Percentiles rank a stretch among this genome's conserved stretches.
Evolutionary conservation across 2,888 invertebrate genomes (phyloP).

Genomic region (Coenonympha glycerion): DNA sequence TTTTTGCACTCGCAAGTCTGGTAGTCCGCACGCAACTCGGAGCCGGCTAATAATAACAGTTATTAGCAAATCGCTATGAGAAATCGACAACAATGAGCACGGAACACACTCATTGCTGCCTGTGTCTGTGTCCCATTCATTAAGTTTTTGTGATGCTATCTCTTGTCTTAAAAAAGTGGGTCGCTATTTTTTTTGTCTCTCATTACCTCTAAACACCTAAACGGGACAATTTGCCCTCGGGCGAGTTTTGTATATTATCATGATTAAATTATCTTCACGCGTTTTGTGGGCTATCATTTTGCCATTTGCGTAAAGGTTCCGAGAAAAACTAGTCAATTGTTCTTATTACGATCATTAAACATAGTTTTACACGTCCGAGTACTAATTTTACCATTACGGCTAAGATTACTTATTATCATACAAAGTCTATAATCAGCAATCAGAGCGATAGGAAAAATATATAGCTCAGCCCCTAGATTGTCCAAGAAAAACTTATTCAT

Average conservation of each 20-base stretch:
- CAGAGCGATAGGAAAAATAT: background rate
- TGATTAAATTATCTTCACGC: slow-evolving; percentile 61
- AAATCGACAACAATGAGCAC: slow-evolving; percentile 71
- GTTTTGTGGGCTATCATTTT: slow-evolving; percentile 49
- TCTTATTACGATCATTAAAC: slow-evolving; percentile 25
- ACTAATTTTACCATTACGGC: background rate
- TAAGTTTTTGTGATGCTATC: slow-evolving; percentile 59
- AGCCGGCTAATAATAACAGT: slow-evolving; percentile 66
- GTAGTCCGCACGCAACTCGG: slow-evolving; percentile 59
- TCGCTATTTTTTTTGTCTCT: slow-evolving; percentile 48
- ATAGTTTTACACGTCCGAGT: slow-evolving; percentile 22
- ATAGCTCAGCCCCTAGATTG: too few species aligned
- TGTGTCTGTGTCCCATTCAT: slow-evolving; percentile 61
- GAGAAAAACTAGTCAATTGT: slow-evolving; percentile 22
- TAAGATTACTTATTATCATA: slow-evolving; percentile 1
- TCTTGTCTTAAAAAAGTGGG: slow-evolving; percentile 58
- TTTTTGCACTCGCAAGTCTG: slow-evolving; percentile 56
- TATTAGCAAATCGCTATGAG: slow-evolving; percentile 68
- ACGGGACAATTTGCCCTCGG: slow-evolving; percentile 51
- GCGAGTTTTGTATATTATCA: slow-evolving; percentile 46
- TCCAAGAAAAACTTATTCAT: too few species aligned
- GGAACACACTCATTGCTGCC: slow-evolving; percentile 64
- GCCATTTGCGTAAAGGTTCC: slow-evolving; percentile 50
- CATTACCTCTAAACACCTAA: slow-evolving; percentile 48
- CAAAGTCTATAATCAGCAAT: background rate